Conservation (phyloP, 2,113 vertebrate genomes). For the Cettia cetti region DNA sequence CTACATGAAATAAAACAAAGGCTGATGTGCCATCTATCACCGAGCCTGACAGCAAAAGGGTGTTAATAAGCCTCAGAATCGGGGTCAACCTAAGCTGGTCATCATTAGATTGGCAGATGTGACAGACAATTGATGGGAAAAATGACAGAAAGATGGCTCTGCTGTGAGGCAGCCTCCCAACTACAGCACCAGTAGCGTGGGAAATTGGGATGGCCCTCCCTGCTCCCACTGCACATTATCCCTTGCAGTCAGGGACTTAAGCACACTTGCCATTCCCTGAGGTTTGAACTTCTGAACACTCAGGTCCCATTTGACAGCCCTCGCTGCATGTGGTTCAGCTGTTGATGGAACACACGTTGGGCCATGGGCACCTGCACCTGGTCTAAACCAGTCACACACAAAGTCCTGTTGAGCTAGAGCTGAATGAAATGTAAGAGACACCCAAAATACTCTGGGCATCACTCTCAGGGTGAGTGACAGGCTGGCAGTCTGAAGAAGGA, state of each 20-base stretch:
- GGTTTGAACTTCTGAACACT: neutral
- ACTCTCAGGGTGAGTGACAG: neutral
- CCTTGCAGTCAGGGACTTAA: neutral
- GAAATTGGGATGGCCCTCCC: neutral
- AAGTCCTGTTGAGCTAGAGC: neutral
- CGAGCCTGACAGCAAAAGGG: neutral
- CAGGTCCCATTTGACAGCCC: neutral
- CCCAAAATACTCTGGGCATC: neutral
- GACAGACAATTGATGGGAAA: constrained; percentile 14
- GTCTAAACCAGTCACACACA: neutral
- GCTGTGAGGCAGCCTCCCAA: neutral
- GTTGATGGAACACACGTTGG: fast-evolving
- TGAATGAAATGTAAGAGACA: neutral
- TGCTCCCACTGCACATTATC: neutral
- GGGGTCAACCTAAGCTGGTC: constrained; percentile 14
- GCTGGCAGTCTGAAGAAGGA: neutral
- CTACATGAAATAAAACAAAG: neutral
- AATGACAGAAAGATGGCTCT: neutral
- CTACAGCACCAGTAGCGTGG: neutral
- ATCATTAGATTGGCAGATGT: constrained; percentile 32
- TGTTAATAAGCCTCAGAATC: constrained; percentile 47
- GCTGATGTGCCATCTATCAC: constrained; percentile 32
- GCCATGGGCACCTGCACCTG: neutral
- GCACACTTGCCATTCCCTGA: neutral
- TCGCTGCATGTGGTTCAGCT: fast-evolving